Evolutionary conservation across 2,113 vertebrate genomes (phyloP), one percentile per base, ranked within the genome.

Genomic region (Carettochelys insculpta): DNA sequence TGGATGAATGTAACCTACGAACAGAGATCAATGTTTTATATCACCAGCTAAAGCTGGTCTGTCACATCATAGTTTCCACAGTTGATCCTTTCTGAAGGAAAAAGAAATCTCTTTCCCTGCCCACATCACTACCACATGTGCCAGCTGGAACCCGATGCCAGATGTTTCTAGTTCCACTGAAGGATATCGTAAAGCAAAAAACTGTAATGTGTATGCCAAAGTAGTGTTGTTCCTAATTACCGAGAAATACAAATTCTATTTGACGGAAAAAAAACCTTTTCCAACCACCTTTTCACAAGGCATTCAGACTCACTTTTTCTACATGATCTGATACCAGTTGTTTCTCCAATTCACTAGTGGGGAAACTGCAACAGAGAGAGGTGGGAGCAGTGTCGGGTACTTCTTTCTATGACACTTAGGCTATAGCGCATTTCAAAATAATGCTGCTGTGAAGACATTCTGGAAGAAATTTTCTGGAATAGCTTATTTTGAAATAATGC

Each of bases 21-120:
- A 95, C 95, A 91, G 52, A 73, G 11, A 90, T 81, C 88, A 94
- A 93, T 8, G 3, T 82, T 95, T 95, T 85, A 91, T 95, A 92
- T 97, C 96, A 97, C 92, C 92, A 96, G 94, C 94, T 96, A 96
- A 82, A 83, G 73, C 68, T 95, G 96, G 95, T 87, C 92, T 1
- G 0, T 94, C 93, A 88, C 77, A 65, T 96, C 96, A 95, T 90
- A 88, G 41, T 96, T 97, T 97, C 95, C 94, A 94, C 31, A 89
- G 85, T 80, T 93, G 77, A 3, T 14, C 92, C 87, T 90, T 95
- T 95, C 89, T 93, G 90, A 77, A 95, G 92, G 86, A 84, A 92
- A 95, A 90, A 95, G 80, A 95, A 96, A 90, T 87, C 82, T 95
- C 68, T 95, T 94, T 79, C 90, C 94, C 92, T 79, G 94, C 88